Evolutionary conservation across 2,797 vertebrate genomes (phyloP).

Genomic region (Cercopithecus hamlyni): DNA sequence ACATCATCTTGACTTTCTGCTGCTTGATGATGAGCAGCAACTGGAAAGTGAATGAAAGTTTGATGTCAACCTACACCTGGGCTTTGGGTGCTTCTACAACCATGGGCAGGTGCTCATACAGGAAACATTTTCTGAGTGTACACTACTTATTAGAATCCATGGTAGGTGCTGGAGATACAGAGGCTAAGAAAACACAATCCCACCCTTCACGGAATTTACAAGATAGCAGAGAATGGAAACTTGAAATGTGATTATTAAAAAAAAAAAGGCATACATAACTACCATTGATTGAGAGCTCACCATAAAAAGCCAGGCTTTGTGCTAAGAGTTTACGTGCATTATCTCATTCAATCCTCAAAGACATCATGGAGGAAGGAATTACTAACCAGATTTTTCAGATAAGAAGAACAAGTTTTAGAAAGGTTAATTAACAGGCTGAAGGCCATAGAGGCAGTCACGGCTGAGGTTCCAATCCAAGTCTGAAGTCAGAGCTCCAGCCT

Average conservation of each 20-base stretch:
- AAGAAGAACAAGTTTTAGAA: not conserved
- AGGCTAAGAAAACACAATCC: not conserved
- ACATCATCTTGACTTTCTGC: not conserved
- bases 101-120: not conserved
- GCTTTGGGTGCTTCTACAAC: not conserved
- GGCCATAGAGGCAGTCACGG: not conserved
- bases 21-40: not conserved
- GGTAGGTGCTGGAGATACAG: not conserved
- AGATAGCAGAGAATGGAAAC: not conserved
- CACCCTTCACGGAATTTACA: not conserved
- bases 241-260: not conserved
- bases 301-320: not conserved
- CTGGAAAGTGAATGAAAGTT: not conserved
- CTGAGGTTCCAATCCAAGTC: not conserved
- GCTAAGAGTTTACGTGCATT: not conserved
- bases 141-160: not conserved
- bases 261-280: not conserved
- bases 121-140: not conserved
- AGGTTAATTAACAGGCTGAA: not conserved
- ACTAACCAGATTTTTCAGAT: conserved; percentile 30
- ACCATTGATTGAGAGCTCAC: not conserved
- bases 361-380: not conserved
- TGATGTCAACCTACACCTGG: accelerated
- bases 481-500: not conserved
- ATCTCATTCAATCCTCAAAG: not conserved